Evolutionary conservation across 2,113 vertebrate genomes (phyloP).

Genomic region (Scatophagus argus): DNA sequence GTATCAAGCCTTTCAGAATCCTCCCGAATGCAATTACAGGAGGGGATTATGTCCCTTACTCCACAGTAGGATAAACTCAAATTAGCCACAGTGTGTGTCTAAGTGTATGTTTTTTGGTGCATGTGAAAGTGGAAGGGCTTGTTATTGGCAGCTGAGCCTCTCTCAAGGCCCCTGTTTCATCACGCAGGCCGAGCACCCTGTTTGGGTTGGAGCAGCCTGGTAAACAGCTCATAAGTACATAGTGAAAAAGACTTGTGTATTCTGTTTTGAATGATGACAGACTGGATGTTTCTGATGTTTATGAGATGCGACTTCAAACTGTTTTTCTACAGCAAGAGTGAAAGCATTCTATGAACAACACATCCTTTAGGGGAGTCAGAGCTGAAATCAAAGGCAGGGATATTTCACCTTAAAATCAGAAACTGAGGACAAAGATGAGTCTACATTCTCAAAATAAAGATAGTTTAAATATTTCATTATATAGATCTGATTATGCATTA

Average conservation of each 20-base stretch:
- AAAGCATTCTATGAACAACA: background rate
- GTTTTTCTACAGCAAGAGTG: background rate
- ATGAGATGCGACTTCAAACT: background rate
- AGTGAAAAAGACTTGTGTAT: background rate
- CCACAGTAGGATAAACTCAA: slow-evolving; percentile 57
- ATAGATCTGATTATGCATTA: background rate
- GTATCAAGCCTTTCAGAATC: slow-evolving; percentile 50
- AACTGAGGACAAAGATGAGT: background rate
- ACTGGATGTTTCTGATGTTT: slow-evolving; percentile 11
- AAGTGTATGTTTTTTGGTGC: slow-evolving; percentile 60
- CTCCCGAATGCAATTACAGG: slow-evolving; percentile 73
- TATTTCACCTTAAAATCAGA: background rate
- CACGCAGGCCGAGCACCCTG: slow-evolving; percentile 5
- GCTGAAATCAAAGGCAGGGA: background rate
- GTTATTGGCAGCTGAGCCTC: slow-evolving; percentile 64
- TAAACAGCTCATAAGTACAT: slow-evolving; percentile 1
- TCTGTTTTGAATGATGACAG: background rate
- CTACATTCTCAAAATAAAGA: background rate
- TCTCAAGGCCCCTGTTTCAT: slow-evolving; percentile 44
- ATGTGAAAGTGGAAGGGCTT: slow-evolving; percentile 46
- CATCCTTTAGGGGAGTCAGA: background rate
- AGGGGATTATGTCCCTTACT: slow-evolving; percentile 68
- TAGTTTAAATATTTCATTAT: background rate
- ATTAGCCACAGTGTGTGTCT: slow-evolving; percentile 73
- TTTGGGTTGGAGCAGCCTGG: slow-evolving; percentile 7